phyloP scores from a whole-genome alignment of 1,140 invertebrate genomes.

The Drosophila baimaii region DNA sequence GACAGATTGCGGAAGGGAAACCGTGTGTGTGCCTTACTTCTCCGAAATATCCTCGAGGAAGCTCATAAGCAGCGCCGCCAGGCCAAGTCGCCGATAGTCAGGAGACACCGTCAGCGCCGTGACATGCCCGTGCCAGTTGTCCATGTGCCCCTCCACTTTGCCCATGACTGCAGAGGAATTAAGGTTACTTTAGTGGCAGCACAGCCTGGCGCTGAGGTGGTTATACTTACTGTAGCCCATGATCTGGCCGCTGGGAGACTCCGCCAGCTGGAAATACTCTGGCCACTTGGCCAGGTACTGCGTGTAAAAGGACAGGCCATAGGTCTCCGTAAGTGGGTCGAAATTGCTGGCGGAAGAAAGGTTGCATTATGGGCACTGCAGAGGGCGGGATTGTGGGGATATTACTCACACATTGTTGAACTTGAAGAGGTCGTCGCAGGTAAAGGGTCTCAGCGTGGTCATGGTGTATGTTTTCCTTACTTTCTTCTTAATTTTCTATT shows the following conservation, averaged over 20 bases:
- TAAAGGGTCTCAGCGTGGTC: conserved; percentile 97
- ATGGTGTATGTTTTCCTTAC: conserved; percentile 85
- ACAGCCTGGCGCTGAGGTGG: no score
- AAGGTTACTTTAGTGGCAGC: neutral
- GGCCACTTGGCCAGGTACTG: conserved; percentile 99
- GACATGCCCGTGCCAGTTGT: conserved; percentile 99
- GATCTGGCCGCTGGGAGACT: conserved; percentile 96
- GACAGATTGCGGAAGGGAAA: no score
- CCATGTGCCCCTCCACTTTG: conserved; percentile 97
- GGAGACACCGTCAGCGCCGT: conserved; percentile 98
- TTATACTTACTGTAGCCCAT: conserved; percentile 99
- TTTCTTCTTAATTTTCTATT: neutral
- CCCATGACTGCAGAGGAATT: conserved; percentile 93
- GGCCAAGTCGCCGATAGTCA: conserved; percentile 94
- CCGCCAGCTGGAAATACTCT: conserved; percentile 99
- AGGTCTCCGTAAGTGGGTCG: conserved; percentile 98
- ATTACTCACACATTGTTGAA: conserved; percentile 97
- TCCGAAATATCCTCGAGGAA: conserved; percentile 98
- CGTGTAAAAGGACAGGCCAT: conserved; percentile 98
- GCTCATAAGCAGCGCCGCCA: conserved; percentile 97
- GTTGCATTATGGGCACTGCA: neutral
- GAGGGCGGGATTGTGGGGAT: no score
- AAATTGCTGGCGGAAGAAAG: conserved; percentile 89
- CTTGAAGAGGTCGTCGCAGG: conserved; percentile 96
- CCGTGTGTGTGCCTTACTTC: conserved; percentile 88